These are phyloP conservation scores for Ormyrus nitidulus DNA, from an alignment of 2,888 invertebrate genomes.

Conservation along the genomic window DNA sequence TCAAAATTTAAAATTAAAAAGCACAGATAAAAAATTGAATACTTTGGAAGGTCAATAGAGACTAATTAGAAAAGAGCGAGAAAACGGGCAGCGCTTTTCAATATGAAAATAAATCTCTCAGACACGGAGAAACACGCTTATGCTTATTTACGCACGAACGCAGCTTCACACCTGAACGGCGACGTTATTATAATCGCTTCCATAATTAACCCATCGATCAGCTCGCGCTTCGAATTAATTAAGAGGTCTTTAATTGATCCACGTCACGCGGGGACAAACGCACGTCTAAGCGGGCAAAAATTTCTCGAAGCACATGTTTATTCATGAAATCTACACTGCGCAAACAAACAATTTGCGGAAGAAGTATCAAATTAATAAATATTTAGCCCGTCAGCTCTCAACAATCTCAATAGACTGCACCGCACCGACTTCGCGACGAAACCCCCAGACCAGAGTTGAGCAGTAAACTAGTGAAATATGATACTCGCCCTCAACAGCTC, in stretches of 20 bases:
- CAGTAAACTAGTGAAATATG: too few species aligned
- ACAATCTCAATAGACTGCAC: too few species aligned
- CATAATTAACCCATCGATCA: slow-evolving; percentile 57
- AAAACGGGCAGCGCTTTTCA: not conserved
- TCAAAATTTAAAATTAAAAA: too few species aligned
- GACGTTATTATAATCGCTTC: slow-evolving; percentile 58
- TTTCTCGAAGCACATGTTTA: too few species aligned
- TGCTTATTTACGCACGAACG: slow-evolving; percentile 53
- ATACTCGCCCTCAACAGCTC: too few species aligned
- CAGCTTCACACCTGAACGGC: slow-evolving; percentile 58
- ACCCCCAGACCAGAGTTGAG: too few species aligned
- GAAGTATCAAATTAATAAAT: too few species aligned
- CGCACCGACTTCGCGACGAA: too few species aligned
- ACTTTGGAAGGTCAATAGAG: not conserved
- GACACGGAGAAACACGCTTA: not conserved
- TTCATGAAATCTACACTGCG: too few species aligned
- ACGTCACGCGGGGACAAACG: not conserved
- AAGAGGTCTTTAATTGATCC: slow-evolving; percentile 34
- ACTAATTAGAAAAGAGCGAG: not conserved
- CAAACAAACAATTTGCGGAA: too few species aligned
- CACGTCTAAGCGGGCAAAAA: not conserved
- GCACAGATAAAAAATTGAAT: too few species aligned
- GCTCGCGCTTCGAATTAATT: slow-evolving; percentile 56
- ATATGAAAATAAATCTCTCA: slow-evolving; percentile 6
- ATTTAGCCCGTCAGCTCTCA: too few species aligned